These are phyloP conservation scores for Eudasyphora cyanicolor DNA, from an alignment of 2,888 invertebrate genomes.

Conservation along the genomic window DNA sequence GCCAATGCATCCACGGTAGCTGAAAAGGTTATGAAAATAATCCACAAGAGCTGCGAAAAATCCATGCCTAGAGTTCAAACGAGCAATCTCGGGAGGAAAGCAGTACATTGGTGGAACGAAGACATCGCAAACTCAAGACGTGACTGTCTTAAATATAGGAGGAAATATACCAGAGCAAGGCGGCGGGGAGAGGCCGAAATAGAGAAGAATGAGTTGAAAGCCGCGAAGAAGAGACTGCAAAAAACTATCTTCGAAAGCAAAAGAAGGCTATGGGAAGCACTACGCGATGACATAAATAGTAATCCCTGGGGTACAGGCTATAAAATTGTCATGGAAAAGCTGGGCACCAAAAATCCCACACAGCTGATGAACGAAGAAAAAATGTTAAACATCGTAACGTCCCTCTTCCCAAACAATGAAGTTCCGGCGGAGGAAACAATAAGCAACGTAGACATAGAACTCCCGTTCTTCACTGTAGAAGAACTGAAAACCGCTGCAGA, in stretches of 20 bases:
- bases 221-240: background rate
- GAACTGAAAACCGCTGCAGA: background rate
- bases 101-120: too few relatives aligned
- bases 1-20: too few relatives aligned
- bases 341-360: background rate
- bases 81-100: too few relatives aligned
- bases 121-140: background rate
- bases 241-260: background rate
- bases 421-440: background rate
- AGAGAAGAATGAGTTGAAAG: too few relatives aligned
- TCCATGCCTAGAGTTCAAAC: too few relatives aligned
- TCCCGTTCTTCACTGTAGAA: background rate
- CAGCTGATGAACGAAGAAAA: background rate
- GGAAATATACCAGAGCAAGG: constrained; percentile 24
- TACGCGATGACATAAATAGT: constrained; percentile 22
- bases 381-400: background rate
- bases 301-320: constrained; percentile 35
- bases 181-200: background rate
- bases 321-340: constrained; percentile 25
- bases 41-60: too few relatives aligned
- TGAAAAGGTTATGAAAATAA: too few relatives aligned
- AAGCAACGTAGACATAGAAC: background rate
- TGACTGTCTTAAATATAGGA: background rate
- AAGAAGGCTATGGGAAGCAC: background rate
- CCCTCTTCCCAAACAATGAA: background rate